Evolutionary conservation across 2,888 invertebrate species (phyloP).

Genomic region (Macaria liturata): DNA sequence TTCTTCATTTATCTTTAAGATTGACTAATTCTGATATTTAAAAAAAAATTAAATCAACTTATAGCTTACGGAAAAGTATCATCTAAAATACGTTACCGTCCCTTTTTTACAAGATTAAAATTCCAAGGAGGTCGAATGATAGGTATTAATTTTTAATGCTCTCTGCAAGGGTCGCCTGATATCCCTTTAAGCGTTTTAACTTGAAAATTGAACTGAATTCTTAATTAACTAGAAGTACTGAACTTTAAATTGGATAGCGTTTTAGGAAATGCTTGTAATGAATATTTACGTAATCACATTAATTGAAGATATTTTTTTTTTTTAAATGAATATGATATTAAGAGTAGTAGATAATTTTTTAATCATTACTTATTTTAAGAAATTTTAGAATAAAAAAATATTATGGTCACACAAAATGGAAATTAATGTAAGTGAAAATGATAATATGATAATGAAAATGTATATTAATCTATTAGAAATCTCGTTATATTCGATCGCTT

Average conservation of each 20-base stretch:
- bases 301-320: too few species aligned
- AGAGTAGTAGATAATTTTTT: too few species aligned
- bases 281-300: background rate
- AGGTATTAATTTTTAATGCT: slow-evolving; percentile 33
- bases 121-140: slow-evolving; percentile 30
- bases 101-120: slow-evolving; percentile 30
- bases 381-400: too few species aligned
- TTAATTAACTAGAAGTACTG: slow-evolving; percentile 26
- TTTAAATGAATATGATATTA: too few species aligned
- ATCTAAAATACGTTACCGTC: slow-evolving; percentile 16
- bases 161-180: slow-evolving; percentile 28
- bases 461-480: too few species aligned
- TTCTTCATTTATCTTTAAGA: too few species aligned
- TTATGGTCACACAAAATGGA: too few species aligned
- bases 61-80: slow-evolving; percentile 2
- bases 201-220: slow-evolving; percentile 30
- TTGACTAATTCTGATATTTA: too few species aligned
- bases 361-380: too few species aligned
- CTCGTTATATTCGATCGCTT: too few species aligned
- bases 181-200: slow-evolving; percentile 25
- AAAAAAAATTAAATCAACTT: background rate
- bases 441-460: too few species aligned
- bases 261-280: slow-evolving; percentile 8
- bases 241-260: slow-evolving; percentile 16
- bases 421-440: too few species aligned